Base-by-base conservation (phyloP, 1,140 invertebrate genomes). In the Melitaea cinxia region DNA sequence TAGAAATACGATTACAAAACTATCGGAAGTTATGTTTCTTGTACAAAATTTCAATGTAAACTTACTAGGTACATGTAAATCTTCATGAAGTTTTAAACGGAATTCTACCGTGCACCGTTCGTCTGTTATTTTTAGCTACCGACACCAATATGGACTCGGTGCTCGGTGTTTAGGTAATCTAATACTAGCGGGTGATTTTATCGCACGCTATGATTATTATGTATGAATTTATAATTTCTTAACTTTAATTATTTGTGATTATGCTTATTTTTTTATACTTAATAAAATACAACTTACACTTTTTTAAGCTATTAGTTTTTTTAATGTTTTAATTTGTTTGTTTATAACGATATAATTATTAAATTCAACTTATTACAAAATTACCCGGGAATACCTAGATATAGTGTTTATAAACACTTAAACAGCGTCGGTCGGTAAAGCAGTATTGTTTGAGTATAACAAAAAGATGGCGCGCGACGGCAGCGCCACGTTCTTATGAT, bases 111-210 rank as follows among this genome's bases (percentile, higher is more conserved):
- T 71, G 77, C 65, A 58, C 69, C 58, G 64, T 72, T 74, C 68
- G 65, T 61, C 53, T 67, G 75, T 70, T 90, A 90, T 90, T 90
- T 89, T 84, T 76, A 72, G 77, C 75, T 61, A 54, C 65, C 74
- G 77, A 74, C 81, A 77, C 88, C 88, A 90, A 90, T 89, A 90
- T 88, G 88, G 88, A 76, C 80, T 74, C 88, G 85, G 21, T 86
- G 84, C 85, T 85, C 77, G 75, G 80, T 83, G 76, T 87, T 85
- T 80, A 73, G 76, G 72, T 88, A 87, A 83, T 88, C 84, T 88
- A 88, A 90, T 81, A 84, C 65, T 53, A 28, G 39, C 50, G 42
- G 47, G 26, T 49, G 55, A 33, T 55, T 58, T 59, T 39, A 42
- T 30, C 45, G 39, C 10, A 14, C 47, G 50, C 42, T 54, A 54